Base-by-base conservation (phyloP, 2,888 invertebrate species). In the Eubasilissa splendida region DNA sequence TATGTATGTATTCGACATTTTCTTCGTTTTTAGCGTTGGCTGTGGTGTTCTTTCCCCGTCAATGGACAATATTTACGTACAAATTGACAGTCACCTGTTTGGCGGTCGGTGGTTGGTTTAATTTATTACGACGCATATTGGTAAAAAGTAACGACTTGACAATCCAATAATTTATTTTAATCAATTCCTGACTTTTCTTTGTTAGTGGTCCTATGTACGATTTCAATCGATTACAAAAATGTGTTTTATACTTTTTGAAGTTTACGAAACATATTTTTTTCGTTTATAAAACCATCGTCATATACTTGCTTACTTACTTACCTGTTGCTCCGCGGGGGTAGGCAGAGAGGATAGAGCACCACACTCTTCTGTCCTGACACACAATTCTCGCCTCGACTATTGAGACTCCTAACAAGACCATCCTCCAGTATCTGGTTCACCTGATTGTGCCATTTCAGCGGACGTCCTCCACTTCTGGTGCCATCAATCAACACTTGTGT, bases 11-110 rank as follows among this genome's bases (percentile, higher is more conserved):
- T 60, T 3, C 2, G 8, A 60, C 8, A 60, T 8, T n/a, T n/a
- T 22, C 60, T 1, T 22, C 60, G 60, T n/a, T 60, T 22, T n/a
- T 7, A 60, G n/a, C n/a, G 4, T 58, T 58, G 42, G 2, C 42
- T 4, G 4, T 42, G 4, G 7, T 42, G 42, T 42, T 22, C 22
- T 22, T 22, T 22, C 22, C 22, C 22, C 22, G 22, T 22, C 22
- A 22, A n/a, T 8, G 60, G 14, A 60, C 60, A 60, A 60, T 60
- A 60, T 60, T 60, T 60, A 60, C 60, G n/a, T n/a, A 11, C 58
- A 11, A 3, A n/a, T 4, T 4, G 4, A 58, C n/a, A 58, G 58
- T 11, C n/a, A n/a, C n/a, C 58, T 58, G n/a, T n/a, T n/a, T 58
- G 9, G 58, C 12, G 4, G 9, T 58, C 58, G n/a, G 12, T n/a